Base-by-base conservation (phyloP, 2,113 vertebrate species). In the Delphinus delphis region DNA sequence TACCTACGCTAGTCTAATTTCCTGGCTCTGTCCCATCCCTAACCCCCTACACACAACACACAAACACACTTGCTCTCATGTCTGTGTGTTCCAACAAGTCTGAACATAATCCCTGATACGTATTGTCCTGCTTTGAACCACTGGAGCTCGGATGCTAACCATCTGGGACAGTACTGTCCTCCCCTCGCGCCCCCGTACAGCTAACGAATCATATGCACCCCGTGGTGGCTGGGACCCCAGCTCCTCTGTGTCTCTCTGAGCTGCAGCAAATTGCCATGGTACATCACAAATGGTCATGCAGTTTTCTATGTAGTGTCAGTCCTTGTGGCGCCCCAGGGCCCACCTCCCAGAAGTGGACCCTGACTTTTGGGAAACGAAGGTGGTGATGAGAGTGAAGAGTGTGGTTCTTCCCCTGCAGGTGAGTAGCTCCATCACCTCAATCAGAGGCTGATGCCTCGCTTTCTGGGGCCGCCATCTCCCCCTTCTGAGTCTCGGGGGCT, bases 141-240 rank as follows among this genome's bases (percentile, higher is more conserved):
- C 47, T 28, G 33, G 23, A 8, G 12, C 55, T 13, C 0, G 15
- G 53, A 53, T 53, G 6, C 53, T 53, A 53, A 53, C 36, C 83
- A 7, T n/a, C 65, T 60, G 70, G 23, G 25, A 21, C 8, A 26
- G 14, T 8, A 5, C 0, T 11, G 25, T 14, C 47, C 20, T 53
- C 53, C 53, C 50, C 50, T 53, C 0, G 2, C 10, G 38, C 8
- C 5, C 31, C 18, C 18, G 44, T 14, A 10, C 21, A 85, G 11
- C 15, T 71, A 12, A 31, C 5, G 13, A 21, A 38, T 36, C n/a
- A 23, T 2, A 6, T 12, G 62, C 8, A 1, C 12, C 2, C 23
- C 28, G 14, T 1, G 6, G n/a, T 8, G 33, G 8, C 18, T 7
- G 21, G 77, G 44, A 63, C 33, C 65, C 50, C 12, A 2, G 55